A percentile compares a stretch with the other conserved stretches of the same genome.
phyloP scores from a whole-genome alignment of 2,113 vertebrate genomes.

The Spheniscus mendiculus region DNA sequence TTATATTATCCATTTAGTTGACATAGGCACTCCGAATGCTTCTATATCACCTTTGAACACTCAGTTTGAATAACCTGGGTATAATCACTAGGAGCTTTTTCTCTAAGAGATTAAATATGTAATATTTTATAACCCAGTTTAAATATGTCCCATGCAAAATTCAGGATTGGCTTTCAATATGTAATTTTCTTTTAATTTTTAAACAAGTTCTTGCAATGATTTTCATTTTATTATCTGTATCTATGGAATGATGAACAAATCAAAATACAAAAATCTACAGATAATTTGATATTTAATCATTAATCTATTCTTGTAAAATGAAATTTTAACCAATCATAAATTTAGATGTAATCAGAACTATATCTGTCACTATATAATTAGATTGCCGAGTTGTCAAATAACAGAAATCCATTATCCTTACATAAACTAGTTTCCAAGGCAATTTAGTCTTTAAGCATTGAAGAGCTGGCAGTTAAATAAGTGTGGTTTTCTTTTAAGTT shows the following conservation, averaged over 20 bases:
- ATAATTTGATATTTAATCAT: slow-evolving; percentile 22
- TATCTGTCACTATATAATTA: slow-evolving; percentile 28
- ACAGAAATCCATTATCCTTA: slow-evolving; percentile 38
- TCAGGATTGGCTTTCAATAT: slow-evolving; percentile 28
- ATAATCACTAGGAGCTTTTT: neutral
- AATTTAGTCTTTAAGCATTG: slow-evolving; percentile 40
- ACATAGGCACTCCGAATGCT: neutral
- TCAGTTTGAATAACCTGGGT: neutral
- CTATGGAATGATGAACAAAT: neutral
- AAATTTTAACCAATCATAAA: slow-evolving; percentile 51
- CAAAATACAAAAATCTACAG: neutral
- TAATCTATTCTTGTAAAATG: neutral
- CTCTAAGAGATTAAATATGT: slow-evolving; percentile 13
- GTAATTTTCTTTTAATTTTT: slow-evolving; percentile 45
- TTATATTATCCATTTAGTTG: rapidly evolving
- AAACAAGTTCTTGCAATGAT: neutral
- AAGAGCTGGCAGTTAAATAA: slow-evolving; percentile 16
- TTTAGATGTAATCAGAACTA: slow-evolving; percentile 29
- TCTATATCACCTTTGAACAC: neutral
- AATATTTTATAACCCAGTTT: slow-evolving; percentile 33
- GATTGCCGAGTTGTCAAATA: slow-evolving; percentile 52
- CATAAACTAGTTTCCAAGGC: slow-evolving; percentile 54
- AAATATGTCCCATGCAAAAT: slow-evolving; percentile 31
- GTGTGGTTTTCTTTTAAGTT: neutral
- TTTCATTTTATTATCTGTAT: neutral